Conservation (phyloP, 2,888 invertebrate genomes). For the Cylloceria caligata region DNA sequence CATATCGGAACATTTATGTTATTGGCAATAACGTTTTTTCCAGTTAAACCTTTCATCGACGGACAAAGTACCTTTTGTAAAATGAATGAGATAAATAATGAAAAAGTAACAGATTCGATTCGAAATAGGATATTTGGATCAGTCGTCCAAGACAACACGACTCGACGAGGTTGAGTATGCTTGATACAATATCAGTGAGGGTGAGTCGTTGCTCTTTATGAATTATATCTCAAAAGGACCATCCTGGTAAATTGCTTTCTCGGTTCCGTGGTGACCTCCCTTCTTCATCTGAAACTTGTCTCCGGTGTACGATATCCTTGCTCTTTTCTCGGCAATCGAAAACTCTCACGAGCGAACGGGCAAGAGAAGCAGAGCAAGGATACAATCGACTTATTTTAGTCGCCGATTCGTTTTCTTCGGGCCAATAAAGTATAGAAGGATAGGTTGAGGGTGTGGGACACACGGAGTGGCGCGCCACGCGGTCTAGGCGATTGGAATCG, state of each 20-base stretch:
- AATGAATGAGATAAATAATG: conserved; percentile 15
- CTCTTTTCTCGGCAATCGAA: conserved; percentile 47
- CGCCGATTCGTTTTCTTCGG: conserved; percentile 58
- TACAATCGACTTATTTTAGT: conserved; percentile 63
- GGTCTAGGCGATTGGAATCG: conserved; percentile 59
- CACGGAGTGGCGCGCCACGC: conserved; percentile 22
- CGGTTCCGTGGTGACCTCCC: conserved; percentile 47
- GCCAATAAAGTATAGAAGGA: conserved; percentile 30
- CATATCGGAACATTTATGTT: too few species aligned
- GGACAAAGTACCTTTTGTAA: neutral
- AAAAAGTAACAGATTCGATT: conserved; percentile 23
- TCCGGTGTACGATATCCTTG: conserved; percentile 34
- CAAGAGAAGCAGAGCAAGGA: conserved; percentile 29
- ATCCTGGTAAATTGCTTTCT: conserved; percentile 64
- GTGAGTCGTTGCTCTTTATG: conserved; percentile 63
- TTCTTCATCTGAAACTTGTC: conserved; percentile 19
- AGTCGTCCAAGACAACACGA: conserved; percentile 39
- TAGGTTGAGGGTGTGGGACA: conserved; percentile 5
- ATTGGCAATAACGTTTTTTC: neutral
- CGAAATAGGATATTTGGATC: conserved; percentile 26
- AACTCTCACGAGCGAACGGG: conserved; percentile 49
- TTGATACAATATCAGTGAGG: conserved; percentile 3
- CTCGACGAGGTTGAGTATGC: neutral
- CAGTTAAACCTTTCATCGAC: neutral
- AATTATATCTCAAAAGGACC: conserved; percentile 61